Percentiles rank a stretch among this genome's conserved stretches.
phyloP scores from a whole-genome alignment of 2,888 invertebrate genomes.

The Theretra japonica region DNA sequence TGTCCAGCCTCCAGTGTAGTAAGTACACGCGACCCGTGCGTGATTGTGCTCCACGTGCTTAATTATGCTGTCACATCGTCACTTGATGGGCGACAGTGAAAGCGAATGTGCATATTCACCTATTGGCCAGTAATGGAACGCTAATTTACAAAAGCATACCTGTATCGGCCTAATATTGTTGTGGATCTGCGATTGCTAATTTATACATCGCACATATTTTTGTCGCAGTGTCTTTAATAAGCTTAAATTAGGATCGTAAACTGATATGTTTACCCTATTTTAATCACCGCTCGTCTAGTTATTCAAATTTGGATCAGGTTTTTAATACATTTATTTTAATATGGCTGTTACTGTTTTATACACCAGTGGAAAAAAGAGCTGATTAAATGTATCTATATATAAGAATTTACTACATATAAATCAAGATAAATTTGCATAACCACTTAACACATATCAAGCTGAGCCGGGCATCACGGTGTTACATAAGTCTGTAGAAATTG shows the following conservation, averaged over 20 bases:
- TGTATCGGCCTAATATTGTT: too few relatives aligned
- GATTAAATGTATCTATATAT: constrained; percentile 43
- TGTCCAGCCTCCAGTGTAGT: constrained; percentile 61
- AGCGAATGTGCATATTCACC: constrained; percentile 54
- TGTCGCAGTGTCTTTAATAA: background rate
- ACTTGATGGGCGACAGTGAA: constrained; percentile 80
- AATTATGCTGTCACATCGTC: constrained; percentile 83
- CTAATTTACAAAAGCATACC: background rate
- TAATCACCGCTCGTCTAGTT: background rate
- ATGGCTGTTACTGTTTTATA: constrained; percentile 39
- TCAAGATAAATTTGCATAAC: constrained; percentile 51
- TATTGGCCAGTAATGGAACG: background rate
- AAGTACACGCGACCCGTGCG: constrained; percentile 70
- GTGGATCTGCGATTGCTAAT: too few relatives aligned
- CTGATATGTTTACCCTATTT: constrained; percentile 13
- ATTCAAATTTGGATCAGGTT: constrained; percentile 44
- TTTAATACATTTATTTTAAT: constrained; percentile 51
- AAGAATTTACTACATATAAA: constrained; percentile 48
- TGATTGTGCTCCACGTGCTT: constrained; percentile 80
- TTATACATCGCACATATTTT: background rate
- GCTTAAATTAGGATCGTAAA: background rate
- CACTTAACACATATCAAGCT: constrained; percentile 36
- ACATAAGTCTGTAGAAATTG: background rate
- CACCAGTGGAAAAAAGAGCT: constrained; percentile 44
- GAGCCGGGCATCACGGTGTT: background rate